Conservation (phyloP, 53 echinoderm and acorn worm species). For the Temnopleurus reevesii region DNA sequence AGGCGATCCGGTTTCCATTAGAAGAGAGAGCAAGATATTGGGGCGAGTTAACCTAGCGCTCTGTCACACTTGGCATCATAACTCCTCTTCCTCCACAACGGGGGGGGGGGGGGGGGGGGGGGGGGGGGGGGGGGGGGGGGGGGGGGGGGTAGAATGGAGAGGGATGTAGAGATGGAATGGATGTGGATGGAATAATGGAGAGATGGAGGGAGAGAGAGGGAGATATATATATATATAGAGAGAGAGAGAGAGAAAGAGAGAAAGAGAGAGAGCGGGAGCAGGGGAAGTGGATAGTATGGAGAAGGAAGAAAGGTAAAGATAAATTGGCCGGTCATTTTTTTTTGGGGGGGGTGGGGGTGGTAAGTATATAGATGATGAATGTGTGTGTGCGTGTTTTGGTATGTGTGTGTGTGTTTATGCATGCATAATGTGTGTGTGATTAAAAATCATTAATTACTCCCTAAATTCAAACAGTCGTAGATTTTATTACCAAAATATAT, state of each 20-base stretch:
- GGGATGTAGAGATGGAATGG: neutral
- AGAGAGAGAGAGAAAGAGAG: neutral
- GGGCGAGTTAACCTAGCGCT: slow-evolving; percentile 38
- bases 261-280: neutral
- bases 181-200: neutral
- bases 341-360: too few relatives aligned
- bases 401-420: too few relatives aligned
- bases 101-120: neutral
- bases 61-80: slow-evolving; percentile 28
- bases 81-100: slow-evolving; percentile 31
- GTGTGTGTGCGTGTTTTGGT: too few relatives aligned
- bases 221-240: too few relatives aligned
- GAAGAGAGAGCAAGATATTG: slow-evolving; percentile 18
- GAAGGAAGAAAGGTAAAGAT: too few relatives aligned
- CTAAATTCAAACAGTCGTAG: too few relatives aligned
- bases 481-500: too few relatives aligned
- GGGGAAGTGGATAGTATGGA: too few relatives aligned
- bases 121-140: neutral
- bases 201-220: neutral
- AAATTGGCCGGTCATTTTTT: too few relatives aligned
- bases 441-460: too few relatives aligned
- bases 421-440: too few relatives aligned
- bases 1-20: slow-evolving; percentile 53
- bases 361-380: too few relatives aligned
- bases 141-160: neutral